A percentile compares a stretch with the other conserved stretches of the same genome.
phyloP scores from a whole-genome alignment of 2,113 vertebrate genomes.

The Scophthalmus maximus region DNA sequence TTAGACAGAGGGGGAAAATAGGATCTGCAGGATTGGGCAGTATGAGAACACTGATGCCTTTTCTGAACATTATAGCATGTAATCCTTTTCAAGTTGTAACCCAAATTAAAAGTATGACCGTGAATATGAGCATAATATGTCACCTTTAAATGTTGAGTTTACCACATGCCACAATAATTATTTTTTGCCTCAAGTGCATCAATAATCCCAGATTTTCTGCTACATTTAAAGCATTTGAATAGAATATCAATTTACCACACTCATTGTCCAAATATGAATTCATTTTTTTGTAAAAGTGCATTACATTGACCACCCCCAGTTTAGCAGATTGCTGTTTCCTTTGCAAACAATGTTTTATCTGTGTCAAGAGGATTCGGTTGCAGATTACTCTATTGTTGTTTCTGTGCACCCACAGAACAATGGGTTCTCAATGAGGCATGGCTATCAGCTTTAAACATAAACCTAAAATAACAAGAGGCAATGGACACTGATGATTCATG shows the following conservation, averaged over 20 bases:
- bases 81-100: too few species aligned
- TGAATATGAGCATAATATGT: too few species aligned
- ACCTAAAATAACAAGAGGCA: constrained; percentile 39
- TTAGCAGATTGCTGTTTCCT: constrained; percentile 27
- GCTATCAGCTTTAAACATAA: constrained; percentile 58
- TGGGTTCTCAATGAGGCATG: constrained; percentile 13
- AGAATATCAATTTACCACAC: not conserved
- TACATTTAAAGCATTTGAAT: not conserved
- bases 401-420: constrained; percentile 42
- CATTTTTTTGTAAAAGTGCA: not conserved
- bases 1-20: too few species aligned
- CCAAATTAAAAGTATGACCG: too few species aligned
- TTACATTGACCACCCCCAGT: constrained; percentile 29
- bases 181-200: not conserved
- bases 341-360: constrained; percentile 32
- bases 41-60: too few species aligned
- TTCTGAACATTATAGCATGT: too few species aligned
- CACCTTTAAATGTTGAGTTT: not conserved
- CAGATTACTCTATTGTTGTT: constrained; percentile 50
- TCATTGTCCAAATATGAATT: not conserved
- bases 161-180: not conserved
- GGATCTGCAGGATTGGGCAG: too few species aligned
- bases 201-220: constrained; percentile 5
- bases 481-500: constrained; percentile 44
- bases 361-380: constrained; percentile 41